Base-by-base conservation (phyloP, 1,140 invertebrate species). In the Pollicipes pollicipes region DNA sequence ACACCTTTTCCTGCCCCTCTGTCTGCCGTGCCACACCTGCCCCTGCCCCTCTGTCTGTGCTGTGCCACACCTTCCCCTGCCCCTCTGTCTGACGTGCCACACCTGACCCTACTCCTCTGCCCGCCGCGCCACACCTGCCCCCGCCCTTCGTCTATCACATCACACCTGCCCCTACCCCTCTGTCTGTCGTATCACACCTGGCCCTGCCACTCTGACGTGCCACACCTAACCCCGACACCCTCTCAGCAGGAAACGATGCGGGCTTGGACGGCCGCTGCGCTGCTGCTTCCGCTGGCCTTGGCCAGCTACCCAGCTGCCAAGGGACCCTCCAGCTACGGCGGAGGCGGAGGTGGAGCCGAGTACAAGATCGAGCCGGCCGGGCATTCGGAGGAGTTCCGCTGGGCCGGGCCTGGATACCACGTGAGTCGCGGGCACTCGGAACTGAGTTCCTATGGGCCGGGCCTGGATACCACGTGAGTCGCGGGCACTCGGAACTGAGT, bases 251-350 rank as follows among this genome's bases (percentile, higher is more conserved):
- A 58, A 21, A 58, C 21, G 13, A 58, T 58, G 45, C 13, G 13
- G 13, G 45, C 45, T 21, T 58, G 45, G 13, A 58, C 2, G 45
- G 45, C 21, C 21, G 45, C 64, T 3, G 64, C 64, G 64, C 27
- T 66, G n/a, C 64, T 66, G 3, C 64, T 73, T 29, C 70, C 29
- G 27, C 24, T 69, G 58, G 30, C 58, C 1, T 8, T 30, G 58
- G 37, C 58, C 58, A n/a, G 17, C 29, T 69, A 66, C 64, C 27
- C 64, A 3, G 64, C 64, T 10, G 64, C 64, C 64, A 29, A 28
- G 27, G 64, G 64, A 21, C 64, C 10, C 27, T 66, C 64, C 64
- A 66, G 64, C 64, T 66, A 66, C 64, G 64, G 64, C 8, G 10
- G 26, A 10, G 27, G 28, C 10, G 27, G 64, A 4, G 27, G 28